These are phyloP conservation scores for Onychostoma macrolepis DNA, from an alignment of 2,113 vertebrate genomes.

Conservation along the genomic window DNA sequence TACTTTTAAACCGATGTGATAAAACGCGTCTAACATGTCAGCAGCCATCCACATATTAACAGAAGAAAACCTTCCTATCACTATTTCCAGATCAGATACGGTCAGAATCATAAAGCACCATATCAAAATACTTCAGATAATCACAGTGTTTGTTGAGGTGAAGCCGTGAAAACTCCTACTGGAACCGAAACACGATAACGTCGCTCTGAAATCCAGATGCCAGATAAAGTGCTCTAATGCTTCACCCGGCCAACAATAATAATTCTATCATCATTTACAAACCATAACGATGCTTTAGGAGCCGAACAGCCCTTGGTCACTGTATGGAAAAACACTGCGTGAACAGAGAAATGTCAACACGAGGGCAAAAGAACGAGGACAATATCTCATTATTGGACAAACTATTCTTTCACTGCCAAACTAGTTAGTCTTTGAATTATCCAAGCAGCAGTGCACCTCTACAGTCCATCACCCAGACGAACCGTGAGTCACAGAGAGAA, in stretches of 20 bases:
- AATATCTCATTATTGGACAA: not conserved
- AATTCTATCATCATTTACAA: not conserved
- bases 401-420: not conserved
- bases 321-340: not conserved
- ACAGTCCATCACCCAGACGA: not conserved
- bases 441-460: not conserved
- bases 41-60: not conserved
- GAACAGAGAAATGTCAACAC: not conserved
- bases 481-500: conserved; percentile 29
- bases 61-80: not conserved
- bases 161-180: not conserved
- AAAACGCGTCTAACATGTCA: not conserved
- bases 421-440: not conserved
- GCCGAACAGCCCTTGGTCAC: not conserved
- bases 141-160: not conserved
- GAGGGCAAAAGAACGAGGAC: not conserved
- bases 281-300: not conserved
- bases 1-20: not conserved
- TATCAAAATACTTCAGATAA: not conserved
- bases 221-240: not conserved
- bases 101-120: not conserved
- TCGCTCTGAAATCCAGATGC: not conserved
- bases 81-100: not conserved
- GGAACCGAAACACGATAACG: not conserved
- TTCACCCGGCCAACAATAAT: not conserved